Evolutionary conservation across 2,888 invertebrate genomes (phyloP).

Genomic region (Cantharis lateralis): DNA sequence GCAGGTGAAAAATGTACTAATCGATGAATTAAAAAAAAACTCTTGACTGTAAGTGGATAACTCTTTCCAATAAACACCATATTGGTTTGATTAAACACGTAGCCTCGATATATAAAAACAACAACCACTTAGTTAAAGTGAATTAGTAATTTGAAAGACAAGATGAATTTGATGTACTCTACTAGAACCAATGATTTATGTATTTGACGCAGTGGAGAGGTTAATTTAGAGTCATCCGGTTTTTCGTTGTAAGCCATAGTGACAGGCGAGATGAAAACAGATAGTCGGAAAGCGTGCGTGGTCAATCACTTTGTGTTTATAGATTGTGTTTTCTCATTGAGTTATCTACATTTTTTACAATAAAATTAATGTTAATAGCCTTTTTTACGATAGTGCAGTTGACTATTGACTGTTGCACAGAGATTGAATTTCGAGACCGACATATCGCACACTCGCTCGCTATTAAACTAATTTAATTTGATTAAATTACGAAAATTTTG

Average conservation of each 20-base stretch:
- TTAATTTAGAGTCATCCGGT: conserved; percentile 32
- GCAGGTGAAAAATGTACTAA: background rate
- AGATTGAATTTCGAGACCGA: background rate
- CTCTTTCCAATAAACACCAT: background rate
- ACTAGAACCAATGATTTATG: conserved; percentile 28
- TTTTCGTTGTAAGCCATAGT: conserved; percentile 29
- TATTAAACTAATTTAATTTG: no score
- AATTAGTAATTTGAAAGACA: conserved; percentile 17
- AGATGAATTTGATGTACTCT: conserved; percentile 27
- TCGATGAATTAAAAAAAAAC: background rate
- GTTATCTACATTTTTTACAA: background rate
- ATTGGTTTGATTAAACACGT: background rate
- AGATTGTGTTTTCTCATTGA: conserved; percentile 22
- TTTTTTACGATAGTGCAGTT: background rate
- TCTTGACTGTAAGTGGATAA: background rate
- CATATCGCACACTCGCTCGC: background rate
- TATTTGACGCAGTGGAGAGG: conserved; percentile 28
- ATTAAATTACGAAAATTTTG: background rate
- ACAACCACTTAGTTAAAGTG: conserved; percentile 9
- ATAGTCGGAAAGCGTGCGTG: conserved; percentile 29
- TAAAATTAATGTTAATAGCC: background rate
- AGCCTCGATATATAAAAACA: background rate
- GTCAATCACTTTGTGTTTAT: conserved; percentile 19
- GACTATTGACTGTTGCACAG: background rate
- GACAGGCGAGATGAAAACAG: conserved; percentile 29